Evolutionary conservation across 2,797 vertebrate genomes (phyloP).

Genomic region (Enteromius fasciolatus): DNA sequence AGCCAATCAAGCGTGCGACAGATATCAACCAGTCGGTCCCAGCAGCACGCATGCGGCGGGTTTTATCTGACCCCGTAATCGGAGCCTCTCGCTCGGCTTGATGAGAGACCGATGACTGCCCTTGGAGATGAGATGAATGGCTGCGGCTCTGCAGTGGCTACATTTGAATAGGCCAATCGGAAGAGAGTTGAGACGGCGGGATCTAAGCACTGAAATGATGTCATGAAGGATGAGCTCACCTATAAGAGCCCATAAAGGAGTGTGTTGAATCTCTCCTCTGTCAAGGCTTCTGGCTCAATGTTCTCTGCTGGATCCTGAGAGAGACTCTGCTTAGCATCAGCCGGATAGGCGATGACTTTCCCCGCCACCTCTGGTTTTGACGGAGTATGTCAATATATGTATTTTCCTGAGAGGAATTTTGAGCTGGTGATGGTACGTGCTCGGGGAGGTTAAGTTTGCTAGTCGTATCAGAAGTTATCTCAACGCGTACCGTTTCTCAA

Average conservation of each 20-base stretch:
- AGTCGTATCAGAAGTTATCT: constrained; percentile 52
- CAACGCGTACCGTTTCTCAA: constrained; percentile 44
- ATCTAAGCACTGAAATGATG: constrained; percentile 30
- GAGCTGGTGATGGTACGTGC: constrained; percentile 42
- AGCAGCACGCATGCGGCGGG: constrained; percentile 6
- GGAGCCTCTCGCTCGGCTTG: constrained; percentile 28
- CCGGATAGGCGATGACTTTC: constrained; percentile 37
- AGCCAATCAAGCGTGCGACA: constrained; percentile 45
- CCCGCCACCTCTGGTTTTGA: constrained; percentile 50
- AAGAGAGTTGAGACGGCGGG: constrained; percentile 3
- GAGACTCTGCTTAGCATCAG: constrained; percentile 54
- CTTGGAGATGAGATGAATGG: constrained; percentile 33
- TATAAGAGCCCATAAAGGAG: constrained; percentile 33
- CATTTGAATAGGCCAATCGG: constrained; percentile 15
- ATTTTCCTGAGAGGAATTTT: constrained; percentile 27
- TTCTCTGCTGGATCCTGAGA: constrained; percentile 22
- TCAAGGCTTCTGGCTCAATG: constrained; percentile 32
- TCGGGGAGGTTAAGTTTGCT: constrained; percentile 43
- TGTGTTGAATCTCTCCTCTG: constrained; percentile 39
- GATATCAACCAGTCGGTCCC: constrained; percentile 38
- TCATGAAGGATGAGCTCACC: constrained; percentile 50
- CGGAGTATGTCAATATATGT: constrained; percentile 15
- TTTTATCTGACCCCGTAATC: constrained; percentile 55
- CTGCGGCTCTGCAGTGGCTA: not conserved
- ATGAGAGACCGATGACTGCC: constrained; percentile 51